Evolutionary conservation across 2,888 invertebrate genomes (phyloP), one percentile per base, ranked within the genome.

Genomic region (Nesidiocoris tenuis): DNA sequence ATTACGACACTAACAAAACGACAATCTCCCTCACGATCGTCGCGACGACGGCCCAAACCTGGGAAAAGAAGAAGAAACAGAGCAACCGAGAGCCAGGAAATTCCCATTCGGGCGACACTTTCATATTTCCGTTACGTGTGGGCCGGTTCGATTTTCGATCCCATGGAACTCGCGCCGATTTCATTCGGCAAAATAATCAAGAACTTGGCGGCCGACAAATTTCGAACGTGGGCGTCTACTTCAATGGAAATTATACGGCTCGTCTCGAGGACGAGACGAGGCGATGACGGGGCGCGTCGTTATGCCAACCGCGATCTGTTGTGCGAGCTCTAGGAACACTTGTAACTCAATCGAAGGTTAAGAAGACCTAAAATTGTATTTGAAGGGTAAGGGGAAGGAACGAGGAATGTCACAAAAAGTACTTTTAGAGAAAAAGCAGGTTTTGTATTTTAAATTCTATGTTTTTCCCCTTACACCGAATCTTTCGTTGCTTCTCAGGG

Each of bases 1-100:
- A 61, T 72, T 72, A 63, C 72, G 24, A 39, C 72, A 72, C 72
- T 19, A 59, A 59, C 57, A 23, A 65, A 67, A 67, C 67, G 56
- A 67, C 67, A 67, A 55, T 67, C 67, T 67, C 21, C 24, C 65
- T 39, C 39, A 39, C 39, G 39, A 39, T 39, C 5, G 39, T n/a
- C n/a, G n/a, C n/a, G n/a, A n/a, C n/a, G n/a, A n/a, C n/a, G n/a
- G n/a, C n/a, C n/a, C n/a, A 7, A 39, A 39, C 39, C 3, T 39
- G 3, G 39, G 39, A 39, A 39, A 39, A 39, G 39, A 39, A 39
- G 39, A 39, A 39, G 39, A 39, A 39, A 39, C 39, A 12, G n/a
- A n/a, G n/a, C 12, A 39, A 12, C 12, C 39, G 39, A 3, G 39
- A 7, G 12, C 12, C 39, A 39, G 39, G 39, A 39, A 39, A 39